Percentiles rank a stretch among this genome's conserved stretches.
These are phyloP conservation scores for Iguana delicatissima DNA, from an alignment of 2,797 vertebrate genomes.

Conservation along the genomic window DNA sequence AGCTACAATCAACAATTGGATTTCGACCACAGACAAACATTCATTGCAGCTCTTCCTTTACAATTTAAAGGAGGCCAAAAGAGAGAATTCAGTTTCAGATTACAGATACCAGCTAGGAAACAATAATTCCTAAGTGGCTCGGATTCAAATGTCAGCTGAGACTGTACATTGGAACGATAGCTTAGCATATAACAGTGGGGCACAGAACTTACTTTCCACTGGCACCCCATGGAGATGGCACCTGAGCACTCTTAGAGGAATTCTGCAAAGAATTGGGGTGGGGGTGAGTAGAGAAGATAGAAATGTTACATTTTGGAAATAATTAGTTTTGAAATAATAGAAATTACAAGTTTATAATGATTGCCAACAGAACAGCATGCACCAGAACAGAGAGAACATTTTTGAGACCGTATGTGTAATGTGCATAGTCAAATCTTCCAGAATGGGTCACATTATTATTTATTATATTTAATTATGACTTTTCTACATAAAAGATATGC, in stretches of 20 bases:
- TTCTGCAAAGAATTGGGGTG: constrained; percentile 81
- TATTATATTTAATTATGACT: background rate
- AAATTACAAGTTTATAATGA: constrained; percentile 29
- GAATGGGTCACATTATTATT: constrained; percentile 3
- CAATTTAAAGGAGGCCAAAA: background rate
- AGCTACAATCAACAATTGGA: background rate
- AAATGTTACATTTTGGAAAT: constrained; percentile 40
- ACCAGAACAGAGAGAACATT: constrained; percentile 33
- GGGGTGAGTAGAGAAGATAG: background rate
- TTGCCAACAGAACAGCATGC: background rate
- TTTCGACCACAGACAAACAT: background rate
- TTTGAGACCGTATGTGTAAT: constrained; percentile 42
- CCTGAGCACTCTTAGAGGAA: constrained; percentile 90
- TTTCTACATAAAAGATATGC: background rate
- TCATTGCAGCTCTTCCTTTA: background rate
- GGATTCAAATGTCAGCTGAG: background rate
- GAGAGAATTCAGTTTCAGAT: background rate
- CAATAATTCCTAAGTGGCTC: background rate
- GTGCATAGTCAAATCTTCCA: background rate
- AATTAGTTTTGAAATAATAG: constrained; percentile 30
- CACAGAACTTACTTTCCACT: constrained; percentile 89
- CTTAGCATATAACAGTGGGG: background rate
- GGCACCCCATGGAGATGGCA: constrained; percentile 85
- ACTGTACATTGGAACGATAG: background rate
- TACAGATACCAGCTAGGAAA: background rate